Evolutionary conservation across 2,113 vertebrate species (phyloP), one percentile per base, ranked within the genome.

Genomic region (Paraplagusia blochii): DNA sequence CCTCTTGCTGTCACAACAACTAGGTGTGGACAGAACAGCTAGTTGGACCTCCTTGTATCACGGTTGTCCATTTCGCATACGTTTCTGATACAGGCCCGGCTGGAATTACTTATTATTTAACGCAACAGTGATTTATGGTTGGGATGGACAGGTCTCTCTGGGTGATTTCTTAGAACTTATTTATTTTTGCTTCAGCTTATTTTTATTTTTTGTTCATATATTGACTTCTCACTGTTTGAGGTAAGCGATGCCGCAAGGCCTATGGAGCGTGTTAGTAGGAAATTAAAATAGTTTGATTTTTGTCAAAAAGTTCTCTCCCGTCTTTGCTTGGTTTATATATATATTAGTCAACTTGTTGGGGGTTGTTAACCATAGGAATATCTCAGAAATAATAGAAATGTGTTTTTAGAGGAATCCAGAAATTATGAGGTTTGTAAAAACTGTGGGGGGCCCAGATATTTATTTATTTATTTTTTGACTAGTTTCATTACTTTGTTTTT

Each of bases 81-180:
- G 55, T 60, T 68, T 44, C 42, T 35, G 56, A 64, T 55, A 44
- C 7, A 48, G 29, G 43, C 51, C 43, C 43, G 47, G 14, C 46
- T 53, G 39, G 35, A 47, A 39, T 66, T 66, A 69, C 53, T 49
- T 44, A n/a, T 39, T 66, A 70, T 66, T 66, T 70, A 78, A 63
- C 7, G 1, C 18, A 10, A 18, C 50, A 55, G 4, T 63, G 58
- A 70, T 70, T 64, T 60, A 74, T 68, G 43, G 66, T 59, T 16
- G 10, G 55, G 53, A 36, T 70, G 39, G 52, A 44, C 48, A 44
- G 39, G 45, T 52, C 11, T 46, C 48, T 36, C 58, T 13, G 44
- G 35, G 11, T 38, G 9, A 38, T 50, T 40, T 35, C 16, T 35
- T 49, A 43, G 17, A 11, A 38, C 12, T 15, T 10, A 9, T 9